phyloP scores from a whole-genome alignment of 2,888 invertebrate species.

The Meliscaeva auricollis region DNA sequence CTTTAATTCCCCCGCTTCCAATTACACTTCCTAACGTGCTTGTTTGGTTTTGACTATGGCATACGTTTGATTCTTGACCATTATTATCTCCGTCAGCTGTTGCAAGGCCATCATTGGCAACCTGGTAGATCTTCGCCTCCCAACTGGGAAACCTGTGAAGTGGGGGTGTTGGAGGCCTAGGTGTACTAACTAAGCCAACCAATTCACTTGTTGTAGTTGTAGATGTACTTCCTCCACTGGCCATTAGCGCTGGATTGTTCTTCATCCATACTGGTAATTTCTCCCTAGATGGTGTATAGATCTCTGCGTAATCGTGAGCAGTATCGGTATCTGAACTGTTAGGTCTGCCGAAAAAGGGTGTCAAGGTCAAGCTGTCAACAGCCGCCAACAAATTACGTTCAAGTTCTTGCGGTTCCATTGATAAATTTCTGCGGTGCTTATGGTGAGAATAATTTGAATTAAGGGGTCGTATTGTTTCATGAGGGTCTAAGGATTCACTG shows the following conservation, averaged over 20 bases:
- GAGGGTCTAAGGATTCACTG: conserved; percentile 84
- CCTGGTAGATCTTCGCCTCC: conserved; percentile 98
- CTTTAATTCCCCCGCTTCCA: conserved; percentile 78
- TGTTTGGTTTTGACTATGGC: conserved; percentile 78
- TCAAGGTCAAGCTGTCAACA: conserved; percentile 85
- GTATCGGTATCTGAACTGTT: conserved; percentile 87
- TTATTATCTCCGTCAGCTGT: conserved; percentile 83
- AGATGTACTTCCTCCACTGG: conserved; percentile 86
- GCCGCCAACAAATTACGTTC: conserved; percentile 86
- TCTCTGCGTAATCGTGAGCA: conserved; percentile 96
- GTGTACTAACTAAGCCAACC: conserved; percentile 80
- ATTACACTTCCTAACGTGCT: conserved; percentile 76
- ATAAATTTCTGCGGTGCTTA: conserved; percentile 83
- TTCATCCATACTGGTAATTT: conserved; percentile 86
- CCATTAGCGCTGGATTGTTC: conserved; percentile 84
- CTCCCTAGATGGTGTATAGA: conserved; percentile 96
- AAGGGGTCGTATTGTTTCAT: conserved; percentile 82
- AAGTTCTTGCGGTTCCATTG: conserved; percentile 84
- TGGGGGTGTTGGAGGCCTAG: conserved; percentile 94
- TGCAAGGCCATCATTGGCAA: conserved; percentile 87
- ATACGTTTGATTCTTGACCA: conserved; percentile 79
- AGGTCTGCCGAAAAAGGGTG: conserved; percentile 82
- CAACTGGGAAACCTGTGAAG: conserved; percentile 96
- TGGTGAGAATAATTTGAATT: conserved; percentile 83
- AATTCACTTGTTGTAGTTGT: conserved; percentile 83